Evolutionary conservation across 2,797 vertebrate genomes (phyloP), one percentile per base, ranked within the genome.

Genomic region (Paramormyrops hopkinsi): DNA sequence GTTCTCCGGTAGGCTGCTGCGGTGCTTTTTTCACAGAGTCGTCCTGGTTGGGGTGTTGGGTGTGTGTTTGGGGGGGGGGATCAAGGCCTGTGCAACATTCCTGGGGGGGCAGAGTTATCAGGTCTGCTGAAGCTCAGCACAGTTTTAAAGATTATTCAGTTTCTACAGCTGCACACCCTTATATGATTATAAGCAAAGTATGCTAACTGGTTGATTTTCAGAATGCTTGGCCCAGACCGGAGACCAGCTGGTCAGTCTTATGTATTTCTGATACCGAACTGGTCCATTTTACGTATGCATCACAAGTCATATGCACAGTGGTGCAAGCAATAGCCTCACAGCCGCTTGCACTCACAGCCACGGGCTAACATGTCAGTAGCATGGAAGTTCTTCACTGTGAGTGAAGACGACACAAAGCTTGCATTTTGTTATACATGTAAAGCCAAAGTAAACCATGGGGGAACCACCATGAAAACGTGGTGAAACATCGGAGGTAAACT

Each of bases 1-100:
- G 17, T 79, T 89, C 87, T 87, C 88, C 84, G 83, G 73, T 29
- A 46, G 87, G 37, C 54, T 84, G 25, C 12, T 56, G 41, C 88
- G 82, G 25, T 84, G 19, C 7, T 22, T 51, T 54, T 69, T 90
- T 29, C 22, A 37, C 14, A n/a, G 37, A 56, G 54, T 54, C 29
- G 29, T 56, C 33, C 12, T 46, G 44, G 33, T 44, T 62, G 56
- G 7, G 56, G n/a, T 62, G 59, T 3, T 33, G 54, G 29, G 29
- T 59, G 54, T 8, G n/a, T 56, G 19, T 19, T 19, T n/a, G 12
- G 29, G 1, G 14, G 14, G 33, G 29, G 33, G 8, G 56, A 25
- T 9, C 8, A 46, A 3, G 5, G 25, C 69, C 44, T 6, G 12
- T 17, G 9, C 65, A 19, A 11, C 62, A 1, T 46, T 14, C 48